Percentiles rank a stretch among this genome's conserved stretches.
Evolutionary conservation across 1,140 invertebrate species (phyloP).

Genomic region (Atta colombica): DNA sequence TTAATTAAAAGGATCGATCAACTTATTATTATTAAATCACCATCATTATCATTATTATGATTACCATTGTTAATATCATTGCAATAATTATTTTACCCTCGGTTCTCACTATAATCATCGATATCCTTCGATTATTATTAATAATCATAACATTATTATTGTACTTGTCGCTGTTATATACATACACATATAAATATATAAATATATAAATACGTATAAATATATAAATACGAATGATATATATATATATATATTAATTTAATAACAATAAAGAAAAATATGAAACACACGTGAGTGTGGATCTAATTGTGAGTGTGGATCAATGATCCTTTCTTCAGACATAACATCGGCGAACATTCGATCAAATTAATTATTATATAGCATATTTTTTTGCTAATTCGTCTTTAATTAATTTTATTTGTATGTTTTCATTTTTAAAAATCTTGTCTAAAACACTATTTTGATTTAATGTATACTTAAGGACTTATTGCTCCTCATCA

Average conservation of each 20-base stretch:
- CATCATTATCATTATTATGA: conserved; percentile 66
- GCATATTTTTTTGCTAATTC: conserved; percentile 5
- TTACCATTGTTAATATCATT: conserved; percentile 45
- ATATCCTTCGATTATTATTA: conserved; percentile 83
- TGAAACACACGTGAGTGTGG: conserved; percentile 69
- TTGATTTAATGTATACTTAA: background rate
- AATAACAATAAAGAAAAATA: conserved; percentile 84
- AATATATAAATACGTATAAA: conserved; percentile 70
- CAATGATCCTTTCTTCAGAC: conserved; percentile 64
- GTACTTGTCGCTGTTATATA: conserved; percentile 85
- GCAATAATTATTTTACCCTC: conserved; percentile 75
- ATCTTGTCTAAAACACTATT: conserved; percentile 36
- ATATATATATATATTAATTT: conserved; percentile 84
- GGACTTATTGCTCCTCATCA: background rate
- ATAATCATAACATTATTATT: conserved; percentile 81
- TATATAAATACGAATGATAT: conserved; percentile 75
- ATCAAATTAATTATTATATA: background rate
- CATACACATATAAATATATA: conserved; percentile 82
- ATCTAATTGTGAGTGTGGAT: conserved; percentile 52
- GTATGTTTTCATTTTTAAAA: background rate
- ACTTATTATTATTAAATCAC: conserved; percentile 76
- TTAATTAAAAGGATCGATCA: conserved; percentile 68
- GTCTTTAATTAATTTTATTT: conserved; percentile 39
- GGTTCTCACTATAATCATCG: conserved; percentile 80
- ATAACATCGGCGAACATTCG: conserved; percentile 29